phyloP scores from a whole-genome alignment of 2,888 invertebrate species.

The Noctua janthina region DNA sequence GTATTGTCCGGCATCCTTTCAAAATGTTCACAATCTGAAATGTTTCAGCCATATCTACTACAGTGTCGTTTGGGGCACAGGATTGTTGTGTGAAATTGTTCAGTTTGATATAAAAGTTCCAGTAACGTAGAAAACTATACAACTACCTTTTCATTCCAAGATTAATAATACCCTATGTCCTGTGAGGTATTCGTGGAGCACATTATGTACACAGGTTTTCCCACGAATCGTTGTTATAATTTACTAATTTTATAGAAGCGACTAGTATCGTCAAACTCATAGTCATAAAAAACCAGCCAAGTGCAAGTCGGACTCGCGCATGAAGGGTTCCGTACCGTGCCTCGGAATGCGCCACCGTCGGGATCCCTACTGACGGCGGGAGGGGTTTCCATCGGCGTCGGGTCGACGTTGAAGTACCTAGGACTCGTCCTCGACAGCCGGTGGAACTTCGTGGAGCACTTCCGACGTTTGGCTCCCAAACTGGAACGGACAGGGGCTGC shows the following conservation, averaged over 20 bases:
- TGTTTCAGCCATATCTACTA: constrained; percentile 52
- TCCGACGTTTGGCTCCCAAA: too few species aligned
- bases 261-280: background rate
- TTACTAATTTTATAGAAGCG: background rate
- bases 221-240: background rate
- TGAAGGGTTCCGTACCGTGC: too few species aligned
- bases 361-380: too few species aligned
- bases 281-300: background rate
- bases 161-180: background rate
- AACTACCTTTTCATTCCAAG: background rate
- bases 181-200: background rate
- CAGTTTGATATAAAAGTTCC: background rate
- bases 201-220: background rate
- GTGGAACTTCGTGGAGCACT: too few species aligned
- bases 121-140: background rate
- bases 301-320: too few species aligned
- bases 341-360: too few species aligned
- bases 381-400: too few species aligned
- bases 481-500: too few species aligned
- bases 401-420: too few species aligned
- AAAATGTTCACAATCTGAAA: constrained; percentile 60
- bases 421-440: too few species aligned
- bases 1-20: constrained; percentile 60
- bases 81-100: background rate
- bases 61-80: background rate